Conservation (phyloP, 1,140 invertebrate genomes). For the Hycleus cichorii region DNA sequence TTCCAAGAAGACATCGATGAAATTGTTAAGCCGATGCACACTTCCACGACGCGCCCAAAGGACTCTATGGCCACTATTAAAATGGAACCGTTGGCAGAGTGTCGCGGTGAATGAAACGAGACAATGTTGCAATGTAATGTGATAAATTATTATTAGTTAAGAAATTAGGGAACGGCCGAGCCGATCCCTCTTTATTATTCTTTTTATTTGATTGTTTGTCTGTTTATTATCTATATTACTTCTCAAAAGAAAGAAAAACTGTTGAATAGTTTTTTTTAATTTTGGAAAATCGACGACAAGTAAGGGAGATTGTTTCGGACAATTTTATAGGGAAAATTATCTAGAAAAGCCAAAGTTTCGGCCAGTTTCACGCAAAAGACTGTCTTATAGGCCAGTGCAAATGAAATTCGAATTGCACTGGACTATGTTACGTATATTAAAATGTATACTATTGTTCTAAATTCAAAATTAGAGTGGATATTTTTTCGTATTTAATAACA, state of each 20-base stretch:
- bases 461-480: conserved; percentile 38
- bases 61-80: conserved; percentile 42
- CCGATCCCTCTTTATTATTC: conserved; percentile 3
- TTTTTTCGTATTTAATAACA: conserved; percentile 5
- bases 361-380: conserved; percentile 40
- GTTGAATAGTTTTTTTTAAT: background rate
- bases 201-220: conserved; percentile 1
- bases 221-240: background rate
- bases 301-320: conserved; percentile 29
- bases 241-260: background rate
- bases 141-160: conserved; percentile 39
- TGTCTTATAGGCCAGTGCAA: conserved; percentile 12
- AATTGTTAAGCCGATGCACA: conserved; percentile 47
- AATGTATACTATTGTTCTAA: conserved; percentile 40
- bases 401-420: no score
- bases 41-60: conserved; percentile 28
- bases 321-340: conserved; percentile 34
- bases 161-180: conserved; percentile 3
- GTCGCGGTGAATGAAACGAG: conserved; percentile 40
- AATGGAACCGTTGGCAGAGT: conserved; percentile 47
- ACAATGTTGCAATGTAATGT: conserved; percentile 35
- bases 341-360: conserved; percentile 40
- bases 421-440: conserved; percentile 29
- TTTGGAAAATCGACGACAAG: background rate
- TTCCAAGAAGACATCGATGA: conserved; percentile 54